Evolutionary conservation across 2,113 vertebrate species (phyloP).

Genomic region (Procavia capensis): DNA sequence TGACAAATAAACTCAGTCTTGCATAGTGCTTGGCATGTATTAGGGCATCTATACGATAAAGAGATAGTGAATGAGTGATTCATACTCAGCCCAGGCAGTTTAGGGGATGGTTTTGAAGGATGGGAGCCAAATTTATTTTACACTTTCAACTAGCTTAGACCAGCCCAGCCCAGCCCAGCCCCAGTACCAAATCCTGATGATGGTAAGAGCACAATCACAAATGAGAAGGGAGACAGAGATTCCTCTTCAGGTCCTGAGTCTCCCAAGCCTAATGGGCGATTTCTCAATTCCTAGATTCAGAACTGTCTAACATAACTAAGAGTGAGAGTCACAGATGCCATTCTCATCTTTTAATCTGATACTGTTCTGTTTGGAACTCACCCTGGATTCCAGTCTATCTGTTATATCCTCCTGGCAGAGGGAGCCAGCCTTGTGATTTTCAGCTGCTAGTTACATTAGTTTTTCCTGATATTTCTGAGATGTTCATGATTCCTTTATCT

Average conservation of each 20-base stretch:
- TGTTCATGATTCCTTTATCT: conserved; percentile 48
- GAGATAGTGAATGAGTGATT: not conserved
- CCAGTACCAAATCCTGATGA: not conserved
- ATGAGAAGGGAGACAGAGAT: not conserved
- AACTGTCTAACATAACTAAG: not conserved
- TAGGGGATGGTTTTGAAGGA: not conserved
- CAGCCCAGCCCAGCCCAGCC: not conserved
- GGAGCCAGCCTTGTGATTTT: conserved; percentile 49
- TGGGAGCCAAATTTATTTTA: not conserved
- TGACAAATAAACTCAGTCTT: not conserved
- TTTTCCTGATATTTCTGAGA: conserved; percentile 60
- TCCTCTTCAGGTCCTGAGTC: not conserved
- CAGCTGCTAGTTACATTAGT: conserved; percentile 42
- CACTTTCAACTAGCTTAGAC: not conserved
- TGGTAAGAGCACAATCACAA: not conserved
- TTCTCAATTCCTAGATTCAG: not conserved
- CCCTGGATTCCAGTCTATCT: conserved; percentile 33
- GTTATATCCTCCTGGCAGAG: conserved; percentile 53
- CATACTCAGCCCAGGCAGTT: too few species aligned
- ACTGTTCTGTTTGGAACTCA: not conserved
- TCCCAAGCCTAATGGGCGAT: not conserved
- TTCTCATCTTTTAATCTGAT: not conserved
- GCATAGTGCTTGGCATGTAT: not conserved
- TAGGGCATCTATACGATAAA: not conserved
- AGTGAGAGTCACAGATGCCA: not conserved